These are phyloP conservation scores for Eupithecia vulgata DNA, from an alignment of 2,888 invertebrate species.

Conservation along the genomic window DNA sequence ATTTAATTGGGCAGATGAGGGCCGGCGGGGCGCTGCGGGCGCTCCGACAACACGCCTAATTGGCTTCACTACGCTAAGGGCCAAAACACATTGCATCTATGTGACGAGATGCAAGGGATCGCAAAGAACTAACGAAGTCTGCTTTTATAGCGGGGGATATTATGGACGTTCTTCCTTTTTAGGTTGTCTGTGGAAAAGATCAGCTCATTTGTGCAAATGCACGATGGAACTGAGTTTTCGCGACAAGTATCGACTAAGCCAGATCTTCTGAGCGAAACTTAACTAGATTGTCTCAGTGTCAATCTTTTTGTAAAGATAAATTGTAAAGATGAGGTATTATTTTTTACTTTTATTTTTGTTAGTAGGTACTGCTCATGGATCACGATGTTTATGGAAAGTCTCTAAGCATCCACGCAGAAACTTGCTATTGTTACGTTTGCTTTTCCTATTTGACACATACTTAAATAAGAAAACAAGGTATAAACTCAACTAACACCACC, in stretches of 20 bases:
- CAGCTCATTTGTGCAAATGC: constrained; percentile 14
- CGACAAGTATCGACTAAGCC: not conserved
- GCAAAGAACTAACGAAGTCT: constrained; percentile 33
- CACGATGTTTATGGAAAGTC: not conserved
- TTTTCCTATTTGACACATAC: not conserved
- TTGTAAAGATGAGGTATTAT: too few relatives aligned
- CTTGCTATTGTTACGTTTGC: not conserved
- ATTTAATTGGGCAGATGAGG: constrained; percentile 78
- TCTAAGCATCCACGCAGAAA: not conserved
- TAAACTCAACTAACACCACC: not conserved
- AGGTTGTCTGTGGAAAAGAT: constrained; percentile 13
- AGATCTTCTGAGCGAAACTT: not conserved
- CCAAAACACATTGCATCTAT: constrained; percentile 32
- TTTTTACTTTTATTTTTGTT: too few relatives aligned
- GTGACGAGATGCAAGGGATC: constrained; percentile 32
- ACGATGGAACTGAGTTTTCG: not conserved
- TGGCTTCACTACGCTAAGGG: constrained; percentile 74
- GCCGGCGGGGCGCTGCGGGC: constrained; percentile 47
- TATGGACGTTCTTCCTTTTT: constrained; percentile 17
- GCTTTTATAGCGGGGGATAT: constrained; percentile 18
- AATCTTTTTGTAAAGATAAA: not conserved
- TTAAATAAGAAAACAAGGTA: not conserved
- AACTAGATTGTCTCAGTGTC: not conserved
- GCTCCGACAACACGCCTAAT: constrained; percentile 61
- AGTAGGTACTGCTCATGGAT: not conserved